Evolutionary conservation across 1,140 invertebrate species (phyloP).

Genomic region (Papilio glaucus): DNA sequence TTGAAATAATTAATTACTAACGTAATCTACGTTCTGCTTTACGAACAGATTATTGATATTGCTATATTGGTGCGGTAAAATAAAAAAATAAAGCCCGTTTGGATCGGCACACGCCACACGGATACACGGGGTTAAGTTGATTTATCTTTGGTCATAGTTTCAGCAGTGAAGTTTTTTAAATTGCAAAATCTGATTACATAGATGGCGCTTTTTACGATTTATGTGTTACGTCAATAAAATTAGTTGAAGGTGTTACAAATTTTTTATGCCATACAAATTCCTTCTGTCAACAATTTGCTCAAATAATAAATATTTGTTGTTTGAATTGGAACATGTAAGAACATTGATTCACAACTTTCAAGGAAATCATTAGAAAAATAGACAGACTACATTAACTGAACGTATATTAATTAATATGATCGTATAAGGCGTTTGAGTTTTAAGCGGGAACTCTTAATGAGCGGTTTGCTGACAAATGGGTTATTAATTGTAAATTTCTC

Average conservation of each 20-base stretch:
- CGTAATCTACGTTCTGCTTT: too few relatives aligned
- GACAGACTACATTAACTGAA: neutral
- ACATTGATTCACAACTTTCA: conserved; percentile 22
- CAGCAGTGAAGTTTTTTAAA: neutral
- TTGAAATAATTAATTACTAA: neutral
- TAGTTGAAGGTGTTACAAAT: neutral
- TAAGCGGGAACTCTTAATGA: conserved; percentile 6
- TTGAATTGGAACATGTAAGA: neutral
- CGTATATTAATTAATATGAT: conserved; percentile 20
- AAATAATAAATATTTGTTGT: conserved; percentile 4
- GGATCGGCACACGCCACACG: too few relatives aligned
- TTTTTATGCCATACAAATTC: neutral
- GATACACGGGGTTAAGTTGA: too few relatives aligned
- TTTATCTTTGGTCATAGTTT: too few relatives aligned
- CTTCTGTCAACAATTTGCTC: neutral
- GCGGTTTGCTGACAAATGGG: conserved; percentile 44
- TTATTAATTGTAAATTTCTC: conserved; percentile 57
- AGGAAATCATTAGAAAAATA: conserved; percentile 30
- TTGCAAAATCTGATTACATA: neutral
- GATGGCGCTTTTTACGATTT: neutral
- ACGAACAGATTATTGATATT: too few relatives aligned
- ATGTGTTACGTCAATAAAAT: neutral
- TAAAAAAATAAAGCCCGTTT: too few relatives aligned
- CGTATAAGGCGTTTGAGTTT: conserved; percentile 13
- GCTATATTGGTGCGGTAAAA: too few relatives aligned